Conservation (phyloP, 2,797 vertebrate species). For the Meriones psammophilus region DNA sequence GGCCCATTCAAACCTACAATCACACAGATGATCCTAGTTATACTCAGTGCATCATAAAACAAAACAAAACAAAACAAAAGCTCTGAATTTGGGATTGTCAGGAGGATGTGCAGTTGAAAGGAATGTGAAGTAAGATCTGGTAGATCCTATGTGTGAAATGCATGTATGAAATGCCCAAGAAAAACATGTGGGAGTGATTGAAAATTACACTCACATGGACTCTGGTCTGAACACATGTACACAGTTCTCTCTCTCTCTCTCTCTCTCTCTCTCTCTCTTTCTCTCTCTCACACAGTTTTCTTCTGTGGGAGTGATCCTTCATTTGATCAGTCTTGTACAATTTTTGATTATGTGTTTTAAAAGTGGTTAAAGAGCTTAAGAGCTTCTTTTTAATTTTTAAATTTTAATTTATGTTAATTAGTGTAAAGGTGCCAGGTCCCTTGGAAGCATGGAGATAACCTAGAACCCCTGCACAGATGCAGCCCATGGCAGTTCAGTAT, state of each 20-base stretch:
- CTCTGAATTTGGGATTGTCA: neutral
- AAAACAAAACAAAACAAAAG: neutral
- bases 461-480: too few relatives aligned
- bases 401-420: too few relatives aligned
- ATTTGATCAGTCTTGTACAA: neutral
- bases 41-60: neutral
- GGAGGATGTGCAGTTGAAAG: neutral
- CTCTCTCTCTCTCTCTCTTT: too few relatives aligned
- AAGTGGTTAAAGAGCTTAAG: neutral
- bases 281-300: neutral
- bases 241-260: too few relatives aligned
- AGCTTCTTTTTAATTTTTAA: too few relatives aligned
- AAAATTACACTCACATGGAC: neutral
- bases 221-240: neutral
- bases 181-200: neutral
- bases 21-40: neutral
- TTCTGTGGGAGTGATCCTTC: neutral
- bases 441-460: too few relatives aligned
- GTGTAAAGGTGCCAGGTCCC: too few relatives aligned
- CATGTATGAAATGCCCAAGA: neutral
- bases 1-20: neutral
- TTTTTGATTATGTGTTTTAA: neutral
- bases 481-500: too few relatives aligned
- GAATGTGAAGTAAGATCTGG: neutral
- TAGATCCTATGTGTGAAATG: neutral